Conservation (phyloP, 2,113 vertebrate genomes). For the Galeopterus variegatus region DNA sequence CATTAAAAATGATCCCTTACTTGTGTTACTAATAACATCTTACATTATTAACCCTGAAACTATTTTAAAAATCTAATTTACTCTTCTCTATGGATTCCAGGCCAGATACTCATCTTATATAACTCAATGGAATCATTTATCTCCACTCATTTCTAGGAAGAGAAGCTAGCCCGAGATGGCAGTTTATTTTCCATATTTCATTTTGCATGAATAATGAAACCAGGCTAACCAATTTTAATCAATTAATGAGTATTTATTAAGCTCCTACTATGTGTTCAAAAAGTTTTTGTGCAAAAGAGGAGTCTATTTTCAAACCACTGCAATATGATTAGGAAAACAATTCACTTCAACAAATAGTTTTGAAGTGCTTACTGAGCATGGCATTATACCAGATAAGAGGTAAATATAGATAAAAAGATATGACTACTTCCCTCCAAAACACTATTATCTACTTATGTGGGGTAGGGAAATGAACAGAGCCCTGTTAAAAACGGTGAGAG, state of each 20-base stretch:
- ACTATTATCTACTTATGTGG: no score
- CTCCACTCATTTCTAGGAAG: background rate
- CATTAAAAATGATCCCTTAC: constrained; percentile 80
- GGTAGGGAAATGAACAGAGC: background rate
- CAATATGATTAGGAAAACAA: constrained; percentile 18
- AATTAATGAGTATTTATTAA: constrained; percentile 63
- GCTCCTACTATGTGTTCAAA: constrained; percentile 70
- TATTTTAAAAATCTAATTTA: constrained; percentile 80
- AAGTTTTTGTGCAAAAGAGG: background rate
- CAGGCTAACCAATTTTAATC: background rate
- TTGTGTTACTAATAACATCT: constrained; percentile 77
- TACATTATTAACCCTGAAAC: constrained; percentile 78
- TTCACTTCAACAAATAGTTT: constrained; percentile 31
- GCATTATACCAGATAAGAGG: background rate
- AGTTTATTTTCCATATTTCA: constrained; percentile 59
- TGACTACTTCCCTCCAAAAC: background rate
- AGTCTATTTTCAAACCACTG: background rate
- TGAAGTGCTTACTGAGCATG: background rate
- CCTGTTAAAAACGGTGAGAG: accelerated
- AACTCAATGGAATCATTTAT: constrained; percentile 63
- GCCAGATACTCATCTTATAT: constrained; percentile 44
- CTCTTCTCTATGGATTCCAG: constrained; percentile 68
- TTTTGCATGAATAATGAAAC: constrained; percentile 52
- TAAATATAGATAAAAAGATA: background rate
- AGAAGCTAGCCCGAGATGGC: background rate